A percentile compares a stretch with the other conserved stretches of the same genome.
These are phyloP conservation scores for Epinephelus fuscoguttatus DNA, from an alignment of 2,113 vertebrate species.

Conservation along the genomic window DNA sequence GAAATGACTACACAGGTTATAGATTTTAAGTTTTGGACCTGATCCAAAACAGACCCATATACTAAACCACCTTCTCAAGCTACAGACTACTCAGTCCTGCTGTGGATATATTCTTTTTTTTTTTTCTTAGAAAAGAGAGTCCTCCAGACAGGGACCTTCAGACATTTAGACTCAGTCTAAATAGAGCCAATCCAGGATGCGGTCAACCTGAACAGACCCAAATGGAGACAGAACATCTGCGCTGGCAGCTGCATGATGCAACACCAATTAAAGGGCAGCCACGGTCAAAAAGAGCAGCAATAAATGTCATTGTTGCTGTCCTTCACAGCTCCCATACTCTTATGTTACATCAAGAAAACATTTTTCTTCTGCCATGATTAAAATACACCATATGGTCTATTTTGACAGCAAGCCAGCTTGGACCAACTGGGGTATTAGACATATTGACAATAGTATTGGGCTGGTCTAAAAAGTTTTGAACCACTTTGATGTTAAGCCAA, in stretches of 20 bases:
- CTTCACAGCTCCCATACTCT: not conserved
- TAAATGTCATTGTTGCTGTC: not conserved
- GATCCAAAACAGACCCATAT: not conserved
- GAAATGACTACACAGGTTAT: not conserved
- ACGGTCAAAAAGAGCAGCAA: not conserved
- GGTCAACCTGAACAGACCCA: not conserved
- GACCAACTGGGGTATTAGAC: not conserved
- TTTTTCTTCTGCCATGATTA: not conserved
- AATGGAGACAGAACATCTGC: conserved; percentile 10
- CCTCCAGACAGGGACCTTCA: not conserved
- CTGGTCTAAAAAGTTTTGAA: too few relatives aligned
- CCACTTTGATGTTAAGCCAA: too few relatives aligned
- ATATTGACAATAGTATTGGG: not conserved
- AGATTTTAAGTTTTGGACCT: not conserved
- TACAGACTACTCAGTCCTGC: not conserved
- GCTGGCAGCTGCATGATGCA: conserved; percentile 6
- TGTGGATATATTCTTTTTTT: not conserved
- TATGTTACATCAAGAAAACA: not conserved
- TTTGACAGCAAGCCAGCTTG: not conserved
- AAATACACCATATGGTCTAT: not conserved
- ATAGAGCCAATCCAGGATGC: not conserved
- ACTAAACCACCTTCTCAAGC: not conserved
- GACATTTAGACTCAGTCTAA: conserved; percentile 2
- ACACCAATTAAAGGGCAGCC: not conserved
- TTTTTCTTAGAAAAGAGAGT: not conserved